phyloP scores from a whole-genome alignment of 1,140 invertebrate genomes.

The Idris sp. region DNA sequence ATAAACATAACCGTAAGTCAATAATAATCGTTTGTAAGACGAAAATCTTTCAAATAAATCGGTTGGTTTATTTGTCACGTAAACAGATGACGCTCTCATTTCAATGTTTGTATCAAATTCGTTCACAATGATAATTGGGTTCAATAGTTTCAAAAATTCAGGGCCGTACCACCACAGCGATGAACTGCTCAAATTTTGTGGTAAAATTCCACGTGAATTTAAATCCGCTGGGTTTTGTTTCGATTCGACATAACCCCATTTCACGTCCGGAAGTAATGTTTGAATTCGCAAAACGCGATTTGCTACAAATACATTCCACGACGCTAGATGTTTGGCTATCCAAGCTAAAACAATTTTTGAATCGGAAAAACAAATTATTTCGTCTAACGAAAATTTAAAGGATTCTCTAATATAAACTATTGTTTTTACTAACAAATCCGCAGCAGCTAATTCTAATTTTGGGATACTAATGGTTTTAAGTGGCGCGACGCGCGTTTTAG shows the following conservation, averaged over 20 bases:
- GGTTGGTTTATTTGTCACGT: too few species aligned
- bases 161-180: neutral
- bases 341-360: slow-evolving; percentile 1
- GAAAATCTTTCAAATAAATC: neutral
- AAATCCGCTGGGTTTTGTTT: slow-evolving; percentile 2
- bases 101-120: neutral
- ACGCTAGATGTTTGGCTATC: neutral
- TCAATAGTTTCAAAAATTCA: neutral
- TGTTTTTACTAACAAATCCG: neutral
- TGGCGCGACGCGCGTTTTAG: too few species aligned
- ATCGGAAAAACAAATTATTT: neutral
- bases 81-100: neutral
- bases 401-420: neutral
- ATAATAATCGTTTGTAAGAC: neutral
- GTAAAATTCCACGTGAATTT: neutral
- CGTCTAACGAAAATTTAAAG: neutral
- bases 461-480: slow-evolving; percentile 7
- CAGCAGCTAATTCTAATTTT: neutral
- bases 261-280: neutral
- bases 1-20: neutral
- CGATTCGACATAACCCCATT: neutral
- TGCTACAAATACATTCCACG: slow-evolving; percentile 3
- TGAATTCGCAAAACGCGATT: neutral
- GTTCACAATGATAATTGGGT: neutral
- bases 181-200: neutral